These are phyloP conservation scores for Paracyclopina nana DNA, from an alignment of 1,140 invertebrate genomes.

Conservation along the genomic window DNA sequence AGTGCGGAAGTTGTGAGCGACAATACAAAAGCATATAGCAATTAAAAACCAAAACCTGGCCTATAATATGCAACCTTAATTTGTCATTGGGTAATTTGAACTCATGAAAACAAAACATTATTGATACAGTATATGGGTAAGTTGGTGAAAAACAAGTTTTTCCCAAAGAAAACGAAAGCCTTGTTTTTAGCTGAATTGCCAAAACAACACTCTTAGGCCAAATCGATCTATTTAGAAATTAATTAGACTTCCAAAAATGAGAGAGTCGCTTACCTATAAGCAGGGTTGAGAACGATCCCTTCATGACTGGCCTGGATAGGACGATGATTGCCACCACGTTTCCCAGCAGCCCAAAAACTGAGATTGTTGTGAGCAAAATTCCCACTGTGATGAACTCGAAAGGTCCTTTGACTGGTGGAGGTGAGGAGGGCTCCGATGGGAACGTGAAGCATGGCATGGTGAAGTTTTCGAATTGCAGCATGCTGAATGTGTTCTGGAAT, in stretches of 20 bases:
- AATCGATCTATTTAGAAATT: neutral
- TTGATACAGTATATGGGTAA: too few relatives aligned
- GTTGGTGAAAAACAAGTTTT: neutral
- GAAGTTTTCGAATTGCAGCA: too few relatives aligned
- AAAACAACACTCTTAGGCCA: neutral
- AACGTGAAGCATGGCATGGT: too few relatives aligned
- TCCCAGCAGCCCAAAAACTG: neutral
- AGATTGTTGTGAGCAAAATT: neutral
- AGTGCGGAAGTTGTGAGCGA: too few relatives aligned
- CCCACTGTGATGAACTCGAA: slow-evolving; percentile 1
- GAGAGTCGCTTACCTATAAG: neutral
- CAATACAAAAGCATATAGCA: too few relatives aligned
- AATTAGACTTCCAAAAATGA: neutral
- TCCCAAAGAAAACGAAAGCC: neutral
- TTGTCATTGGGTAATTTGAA: neutral
- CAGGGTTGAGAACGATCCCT: neutral
- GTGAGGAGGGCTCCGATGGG: too few relatives aligned
- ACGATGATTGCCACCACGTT: neutral
- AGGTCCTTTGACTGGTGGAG: too few relatives aligned
- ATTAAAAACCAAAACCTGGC: too few relatives aligned
- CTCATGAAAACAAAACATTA: neutral
- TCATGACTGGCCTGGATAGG: neutral
- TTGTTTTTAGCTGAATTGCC: neutral
- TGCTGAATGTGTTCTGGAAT: too few relatives aligned
- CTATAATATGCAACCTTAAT: too few relatives aligned